A percentile compares a stretch with the other conserved stretches of the same genome.
Conservation (phyloP, 2,113 vertebrate genomes). For the Paedocypris sp. region DNA sequence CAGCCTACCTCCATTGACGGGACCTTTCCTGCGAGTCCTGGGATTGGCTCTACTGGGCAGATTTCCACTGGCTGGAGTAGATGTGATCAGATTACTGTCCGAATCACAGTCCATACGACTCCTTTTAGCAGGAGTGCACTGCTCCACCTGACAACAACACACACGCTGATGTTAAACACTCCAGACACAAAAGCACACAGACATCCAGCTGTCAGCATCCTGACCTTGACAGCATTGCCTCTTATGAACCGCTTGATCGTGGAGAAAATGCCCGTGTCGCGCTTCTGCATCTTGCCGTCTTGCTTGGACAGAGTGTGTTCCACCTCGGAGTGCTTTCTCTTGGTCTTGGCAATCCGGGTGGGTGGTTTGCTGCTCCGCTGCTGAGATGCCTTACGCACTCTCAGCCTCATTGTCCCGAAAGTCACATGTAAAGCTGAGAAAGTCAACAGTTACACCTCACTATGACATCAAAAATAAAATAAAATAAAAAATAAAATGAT, state of each 20-base stretch:
- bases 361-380: constrained; percentile 64
- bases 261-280: constrained; percentile 59
- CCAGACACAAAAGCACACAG: background rate
- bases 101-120: constrained; percentile 83
- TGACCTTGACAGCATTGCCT: constrained; percentile 62
- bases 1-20: constrained; percentile 73
- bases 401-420: constrained; percentile 90
- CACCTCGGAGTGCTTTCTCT: constrained; percentile 75
- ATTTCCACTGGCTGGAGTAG: constrained; percentile 78
- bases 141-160: constrained; percentile 70
- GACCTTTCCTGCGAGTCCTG: constrained; percentile 81
- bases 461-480: too few species aligned
- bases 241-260: constrained; percentile 66
- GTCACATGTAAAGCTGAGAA: constrained; percentile 76
- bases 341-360: constrained; percentile 68
- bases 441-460: background rate
- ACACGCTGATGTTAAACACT: background rate
- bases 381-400: constrained; percentile 93
- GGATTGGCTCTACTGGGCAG: constrained; percentile 77
- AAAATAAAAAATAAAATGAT: too few species aligned
- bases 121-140: constrained; percentile 86
- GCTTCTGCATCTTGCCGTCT: constrained; percentile 60
- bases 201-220: background rate
- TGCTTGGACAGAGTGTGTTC: constrained; percentile 42
- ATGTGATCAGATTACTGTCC: constrained; percentile 83